phyloP scores from a whole-genome alignment of 2,113 vertebrate genomes.

The Heterotis niloticus region DNA sequence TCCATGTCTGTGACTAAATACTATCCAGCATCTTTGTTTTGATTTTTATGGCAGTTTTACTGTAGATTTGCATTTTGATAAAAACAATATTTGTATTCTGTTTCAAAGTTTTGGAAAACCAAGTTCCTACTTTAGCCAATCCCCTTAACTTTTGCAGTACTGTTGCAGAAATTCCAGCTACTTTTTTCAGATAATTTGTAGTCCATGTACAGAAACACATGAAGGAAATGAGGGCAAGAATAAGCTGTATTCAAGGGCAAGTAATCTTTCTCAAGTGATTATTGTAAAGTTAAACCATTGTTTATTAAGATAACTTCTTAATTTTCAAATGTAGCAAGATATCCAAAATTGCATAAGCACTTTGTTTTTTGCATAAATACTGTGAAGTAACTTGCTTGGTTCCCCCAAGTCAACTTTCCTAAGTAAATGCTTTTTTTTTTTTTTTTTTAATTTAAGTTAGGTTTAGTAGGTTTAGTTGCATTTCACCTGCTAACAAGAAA shows the following conservation, averaged over 20 bases:
- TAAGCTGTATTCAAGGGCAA: neutral
- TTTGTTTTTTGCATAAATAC: neutral
- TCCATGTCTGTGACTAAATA: neutral
- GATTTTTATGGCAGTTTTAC: neutral
- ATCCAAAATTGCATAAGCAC: constrained; percentile 8
- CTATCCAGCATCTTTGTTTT: neutral
- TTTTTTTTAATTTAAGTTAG: neutral
- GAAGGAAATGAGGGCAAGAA: too few species aligned
- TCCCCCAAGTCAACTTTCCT: neutral
- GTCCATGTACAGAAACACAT: neutral
- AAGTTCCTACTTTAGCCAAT: too few species aligned
- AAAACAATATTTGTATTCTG: too few species aligned
- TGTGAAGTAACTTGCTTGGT: neutral
- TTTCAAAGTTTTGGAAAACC: too few species aligned
- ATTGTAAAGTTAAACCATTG: neutral
- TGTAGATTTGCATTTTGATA: too few species aligned
- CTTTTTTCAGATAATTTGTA: neutral
- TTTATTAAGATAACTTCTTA: neutral
- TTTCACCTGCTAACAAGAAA: too few species aligned
- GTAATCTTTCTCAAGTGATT: neutral
- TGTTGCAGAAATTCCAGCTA: neutral
- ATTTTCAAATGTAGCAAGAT: neutral
- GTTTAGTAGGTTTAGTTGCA: neutral
- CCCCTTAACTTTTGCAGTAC: too few species aligned
- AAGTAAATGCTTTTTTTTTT: neutral